A percentile compares a stretch with the other conserved stretches of the same genome.
These are phyloP conservation scores for Neopipo cinnamomea DNA, from an alignment of 2,113 vertebrate genomes.

Conservation along the genomic window DNA sequence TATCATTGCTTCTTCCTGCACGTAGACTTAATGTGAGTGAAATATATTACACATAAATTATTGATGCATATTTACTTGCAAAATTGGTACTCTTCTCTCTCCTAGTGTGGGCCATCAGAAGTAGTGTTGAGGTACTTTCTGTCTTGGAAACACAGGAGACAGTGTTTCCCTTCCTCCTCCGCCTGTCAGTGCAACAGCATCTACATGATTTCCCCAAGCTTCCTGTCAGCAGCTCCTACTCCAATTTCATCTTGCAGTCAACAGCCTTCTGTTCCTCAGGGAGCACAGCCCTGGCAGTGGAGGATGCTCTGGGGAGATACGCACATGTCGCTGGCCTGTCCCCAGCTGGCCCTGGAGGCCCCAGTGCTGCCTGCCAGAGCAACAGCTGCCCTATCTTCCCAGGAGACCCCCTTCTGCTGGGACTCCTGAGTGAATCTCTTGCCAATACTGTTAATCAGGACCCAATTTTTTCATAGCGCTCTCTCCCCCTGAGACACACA, in stretches of 20 bases:
- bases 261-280: neutral
- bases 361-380: neutral
- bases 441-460: neutral
- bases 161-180: neutral
- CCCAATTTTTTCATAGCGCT: neutral
- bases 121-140: neutral
- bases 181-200: neutral
- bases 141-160: neutral
- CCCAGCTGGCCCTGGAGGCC: neutral
- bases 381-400: neutral
- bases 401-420: neutral
- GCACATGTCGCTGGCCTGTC: neutral
- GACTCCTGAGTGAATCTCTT: neutral
- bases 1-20: neutral
- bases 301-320: neutral
- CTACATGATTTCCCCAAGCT: neutral
- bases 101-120: neutral
- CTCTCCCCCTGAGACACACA: too few species aligned
- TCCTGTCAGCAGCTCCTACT: neutral
- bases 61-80: neutral
- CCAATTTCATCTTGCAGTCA: neutral
- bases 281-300: neutral
- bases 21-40: rapidly evolving
- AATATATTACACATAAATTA: neutral
- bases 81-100: neutral